A percentile compares a stretch with the other conserved stretches of the same genome.
phyloP scores from a whole-genome alignment of 2,113 vertebrate genomes.

The Ariopsis seemanni region DNA sequence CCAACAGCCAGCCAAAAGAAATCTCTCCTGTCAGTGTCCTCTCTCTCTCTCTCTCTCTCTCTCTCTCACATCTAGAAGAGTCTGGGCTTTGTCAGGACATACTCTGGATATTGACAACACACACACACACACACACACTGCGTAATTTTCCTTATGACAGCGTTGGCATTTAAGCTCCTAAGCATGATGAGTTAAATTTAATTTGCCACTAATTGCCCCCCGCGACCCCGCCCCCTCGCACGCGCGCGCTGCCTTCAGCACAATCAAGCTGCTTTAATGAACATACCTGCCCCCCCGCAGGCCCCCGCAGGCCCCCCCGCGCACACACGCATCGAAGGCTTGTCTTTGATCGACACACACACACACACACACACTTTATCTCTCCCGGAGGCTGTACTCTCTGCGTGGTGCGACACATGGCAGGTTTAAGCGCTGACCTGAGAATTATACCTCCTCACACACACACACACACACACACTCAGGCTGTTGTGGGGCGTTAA shows the following conservation, averaged over 20 bases:
- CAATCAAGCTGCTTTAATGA: conserved; percentile 51
- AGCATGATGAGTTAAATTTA: conserved; percentile 52
- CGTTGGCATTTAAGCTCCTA: conserved; percentile 43
- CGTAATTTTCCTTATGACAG: conserved; percentile 46
- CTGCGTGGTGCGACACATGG: conserved; percentile 36
- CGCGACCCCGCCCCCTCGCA: neutral
- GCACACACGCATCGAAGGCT: conserved; percentile 2
- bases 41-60: too few relatives aligned
- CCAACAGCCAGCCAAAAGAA: conserved; percentile 26
- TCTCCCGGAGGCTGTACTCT: conserved; percentile 23
- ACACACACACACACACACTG: conserved; percentile 34
- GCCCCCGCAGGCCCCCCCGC: neutral
- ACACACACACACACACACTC: neutral
- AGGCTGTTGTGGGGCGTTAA: conserved; percentile 1
- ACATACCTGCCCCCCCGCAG: conserved; percentile 43
- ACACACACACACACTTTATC: conserved; percentile 25
- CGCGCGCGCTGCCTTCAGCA: conserved; percentile 27
- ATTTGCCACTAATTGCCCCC: conserved; percentile 51
- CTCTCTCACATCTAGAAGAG: neutral
- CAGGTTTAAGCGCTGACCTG: conserved; percentile 45
- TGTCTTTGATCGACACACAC: conserved; percentile 41
- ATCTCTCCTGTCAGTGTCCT: neutral
- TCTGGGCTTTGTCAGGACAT: neutral
- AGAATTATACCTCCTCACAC: conserved; percentile 22
- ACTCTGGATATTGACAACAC: neutral